These are phyloP conservation scores for Oscheius onirici DNA, from an alignment of 2,888 invertebrate genomes.

Conservation along the genomic window DNA sequence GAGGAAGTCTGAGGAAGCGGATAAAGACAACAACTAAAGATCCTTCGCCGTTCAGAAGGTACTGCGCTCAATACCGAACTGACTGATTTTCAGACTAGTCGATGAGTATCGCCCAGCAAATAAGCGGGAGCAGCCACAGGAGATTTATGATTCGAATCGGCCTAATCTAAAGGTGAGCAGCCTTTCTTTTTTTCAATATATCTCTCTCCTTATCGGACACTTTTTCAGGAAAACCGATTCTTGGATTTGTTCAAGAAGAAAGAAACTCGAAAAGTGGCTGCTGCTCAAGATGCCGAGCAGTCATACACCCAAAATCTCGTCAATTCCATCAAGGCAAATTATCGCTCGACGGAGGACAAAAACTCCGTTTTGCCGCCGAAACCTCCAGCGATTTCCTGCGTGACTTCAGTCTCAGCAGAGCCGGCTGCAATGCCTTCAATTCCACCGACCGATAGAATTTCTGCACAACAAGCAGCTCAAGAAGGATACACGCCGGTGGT, in stretches of 20 bases:
- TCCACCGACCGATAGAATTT: not conserved
- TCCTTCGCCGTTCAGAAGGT: constrained; percentile 23
- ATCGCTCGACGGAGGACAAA: not conserved
- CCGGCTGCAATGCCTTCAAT: not conserved
- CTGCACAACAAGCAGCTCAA: not conserved
- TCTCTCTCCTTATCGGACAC: not conserved
- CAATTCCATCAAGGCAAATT: constrained; percentile 24
- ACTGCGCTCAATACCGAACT: too few relatives aligned
- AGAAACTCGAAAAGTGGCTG: constrained; percentile 12
- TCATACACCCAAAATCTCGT: constrained; percentile 11
- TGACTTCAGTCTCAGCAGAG: not conserved
- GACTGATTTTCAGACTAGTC: constrained; percentile 9
- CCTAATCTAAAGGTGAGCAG: constrained; percentile 5
- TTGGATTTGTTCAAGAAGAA: constrained; percentile 18
- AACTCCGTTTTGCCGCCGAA: constrained; percentile 5
- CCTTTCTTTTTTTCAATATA: not conserved
- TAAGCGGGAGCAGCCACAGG: constrained; percentile 13
- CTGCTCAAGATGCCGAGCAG: constrained; percentile 11
- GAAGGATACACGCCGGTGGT: not conserved
- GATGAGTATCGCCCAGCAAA: constrained; percentile 29
- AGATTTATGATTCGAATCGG: constrained; percentile 15
- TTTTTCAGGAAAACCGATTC: constrained; percentile 21
- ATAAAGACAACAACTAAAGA: constrained; percentile 26
- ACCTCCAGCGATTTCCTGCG: not conserved
- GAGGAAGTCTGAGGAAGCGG: constrained; percentile 32